Evolutionary conservation across 2,113 vertebrate genomes (phyloP).

Genomic region (Empidonax traillii): DNA sequence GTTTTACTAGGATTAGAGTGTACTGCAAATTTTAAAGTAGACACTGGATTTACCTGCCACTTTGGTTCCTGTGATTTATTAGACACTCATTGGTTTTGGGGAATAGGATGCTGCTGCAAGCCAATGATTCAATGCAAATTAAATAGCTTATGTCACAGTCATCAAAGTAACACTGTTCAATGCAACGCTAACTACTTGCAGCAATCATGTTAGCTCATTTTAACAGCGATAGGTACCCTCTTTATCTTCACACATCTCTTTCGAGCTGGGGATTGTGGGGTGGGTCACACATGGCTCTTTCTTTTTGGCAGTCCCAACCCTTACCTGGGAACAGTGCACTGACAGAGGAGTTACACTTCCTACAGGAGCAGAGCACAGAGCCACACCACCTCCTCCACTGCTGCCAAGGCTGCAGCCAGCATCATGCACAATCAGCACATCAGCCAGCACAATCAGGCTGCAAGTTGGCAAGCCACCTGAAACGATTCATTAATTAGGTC

Average conservation of each 20-base stretch:
- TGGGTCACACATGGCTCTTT: not conserved
- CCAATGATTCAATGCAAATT: not conserved
- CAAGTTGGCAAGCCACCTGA: not conserved
- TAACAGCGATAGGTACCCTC: not conserved
- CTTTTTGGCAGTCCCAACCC: not conserved
- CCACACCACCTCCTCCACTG: accelerated
- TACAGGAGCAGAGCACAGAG: not conserved
- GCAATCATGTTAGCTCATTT: not conserved
- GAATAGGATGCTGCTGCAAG: not conserved
- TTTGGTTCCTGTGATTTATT: not conserved
- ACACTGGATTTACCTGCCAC: not conserved
- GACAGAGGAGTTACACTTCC: too few species aligned
- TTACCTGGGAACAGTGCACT: not conserved
- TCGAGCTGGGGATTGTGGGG: not conserved
- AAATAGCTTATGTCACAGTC: not conserved
- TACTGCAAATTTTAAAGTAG: not conserved
- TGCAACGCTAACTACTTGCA: not conserved
- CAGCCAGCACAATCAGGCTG: not conserved
- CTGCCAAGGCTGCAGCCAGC: not conserved
- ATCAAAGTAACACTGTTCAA: not conserved
- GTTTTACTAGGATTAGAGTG: not conserved
- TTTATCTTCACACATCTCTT: not conserved
- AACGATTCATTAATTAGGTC: accelerated
- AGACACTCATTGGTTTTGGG: not conserved
- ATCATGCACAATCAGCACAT: too few species aligned